These are phyloP conservation scores for Leptoclinus maculatus DNA, from an alignment of 2,797 vertebrate species.

Conservation along the genomic window DNA sequence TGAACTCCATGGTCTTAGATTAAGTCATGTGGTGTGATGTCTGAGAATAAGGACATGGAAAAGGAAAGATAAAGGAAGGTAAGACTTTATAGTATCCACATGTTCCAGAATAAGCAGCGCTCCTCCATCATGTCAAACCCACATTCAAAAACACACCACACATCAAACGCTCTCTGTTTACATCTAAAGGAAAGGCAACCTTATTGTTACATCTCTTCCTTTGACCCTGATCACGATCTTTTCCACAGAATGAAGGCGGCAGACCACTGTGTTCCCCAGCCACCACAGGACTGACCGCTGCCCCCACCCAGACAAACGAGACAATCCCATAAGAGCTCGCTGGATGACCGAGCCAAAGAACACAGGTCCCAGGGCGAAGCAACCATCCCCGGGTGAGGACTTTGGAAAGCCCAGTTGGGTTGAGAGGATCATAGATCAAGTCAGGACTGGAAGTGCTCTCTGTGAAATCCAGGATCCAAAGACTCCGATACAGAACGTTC, in stretches of 20 bases:
- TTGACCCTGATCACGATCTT: constrained; percentile 56
- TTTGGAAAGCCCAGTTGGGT: constrained; percentile 20
- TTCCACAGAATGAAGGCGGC: constrained; percentile 46
- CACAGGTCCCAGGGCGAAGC: constrained; percentile 50
- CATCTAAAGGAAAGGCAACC: constrained; percentile 36
- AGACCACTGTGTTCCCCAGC: constrained; percentile 45
- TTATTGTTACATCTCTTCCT: constrained; percentile 64
- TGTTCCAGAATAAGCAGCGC: constrained; percentile 37
- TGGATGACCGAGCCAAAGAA: constrained; percentile 57
- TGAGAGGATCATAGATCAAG: constrained; percentile 38
- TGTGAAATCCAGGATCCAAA: constrained; percentile 30
- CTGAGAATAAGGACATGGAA: neutral
- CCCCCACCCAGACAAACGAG: constrained; percentile 55
- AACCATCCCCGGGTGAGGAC: constrained; percentile 52
- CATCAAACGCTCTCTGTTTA: constrained; percentile 59
- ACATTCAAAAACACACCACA: constrained; percentile 53
- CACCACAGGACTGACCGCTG: constrained; percentile 58
- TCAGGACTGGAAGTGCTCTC: constrained; percentile 38
- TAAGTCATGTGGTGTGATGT: neutral
- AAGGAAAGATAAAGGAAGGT: constrained; percentile 24
- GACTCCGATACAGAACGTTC: constrained; percentile 16
- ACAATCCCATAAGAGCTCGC: constrained; percentile 54
- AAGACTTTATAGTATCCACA: constrained; percentile 21
- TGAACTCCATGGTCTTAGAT: constrained; percentile 1
- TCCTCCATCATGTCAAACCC: constrained; percentile 44